These are phyloP conservation scores for Andrena trimmerana DNA, from an alignment of 2,888 invertebrate species.

Conservation along the genomic window DNA sequence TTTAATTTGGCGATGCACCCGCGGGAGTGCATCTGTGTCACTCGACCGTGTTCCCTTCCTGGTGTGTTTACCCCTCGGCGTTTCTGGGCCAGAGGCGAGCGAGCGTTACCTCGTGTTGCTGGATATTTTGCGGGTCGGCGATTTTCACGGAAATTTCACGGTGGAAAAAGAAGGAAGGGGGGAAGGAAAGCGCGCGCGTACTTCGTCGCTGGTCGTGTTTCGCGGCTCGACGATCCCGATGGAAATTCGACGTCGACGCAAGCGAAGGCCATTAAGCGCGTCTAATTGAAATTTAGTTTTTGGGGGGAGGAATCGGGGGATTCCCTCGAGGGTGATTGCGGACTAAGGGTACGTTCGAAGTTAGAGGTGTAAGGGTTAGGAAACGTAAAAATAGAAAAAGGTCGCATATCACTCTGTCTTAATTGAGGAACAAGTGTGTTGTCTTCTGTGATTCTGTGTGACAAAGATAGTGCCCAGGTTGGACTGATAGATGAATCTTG, in stretches of 20 bases:
- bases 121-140: conserved; percentile 22
- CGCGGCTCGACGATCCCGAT: conserved; percentile 18
- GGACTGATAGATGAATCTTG: too few relatives aligned
- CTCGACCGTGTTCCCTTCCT: conserved; percentile 35
- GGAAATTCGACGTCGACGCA: conserved; percentile 28
- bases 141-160: conserved; percentile 25
- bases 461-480: too few relatives aligned
- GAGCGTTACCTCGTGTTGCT: background rate
- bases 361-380: too few relatives aligned
- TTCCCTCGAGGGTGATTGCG: too few relatives aligned
- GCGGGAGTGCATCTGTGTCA: conserved; percentile 45
- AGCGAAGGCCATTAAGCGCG: background rate
- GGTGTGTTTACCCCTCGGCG: conserved; percentile 13
- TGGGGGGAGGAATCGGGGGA: background rate
- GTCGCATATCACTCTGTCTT: too few relatives aligned
- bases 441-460: too few relatives aligned
- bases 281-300: conserved; percentile 15
- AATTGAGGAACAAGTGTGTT: too few relatives aligned
- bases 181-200: background rate
- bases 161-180: background rate
- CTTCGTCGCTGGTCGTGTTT: conserved; percentile 1
- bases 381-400: too few relatives aligned
- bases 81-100: background rate
- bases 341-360: too few relatives aligned
- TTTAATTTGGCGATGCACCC: conserved; percentile 63